Conservation (phyloP, 2,888 invertebrate genomes). For the Drosophila setosimentum region DNA sequence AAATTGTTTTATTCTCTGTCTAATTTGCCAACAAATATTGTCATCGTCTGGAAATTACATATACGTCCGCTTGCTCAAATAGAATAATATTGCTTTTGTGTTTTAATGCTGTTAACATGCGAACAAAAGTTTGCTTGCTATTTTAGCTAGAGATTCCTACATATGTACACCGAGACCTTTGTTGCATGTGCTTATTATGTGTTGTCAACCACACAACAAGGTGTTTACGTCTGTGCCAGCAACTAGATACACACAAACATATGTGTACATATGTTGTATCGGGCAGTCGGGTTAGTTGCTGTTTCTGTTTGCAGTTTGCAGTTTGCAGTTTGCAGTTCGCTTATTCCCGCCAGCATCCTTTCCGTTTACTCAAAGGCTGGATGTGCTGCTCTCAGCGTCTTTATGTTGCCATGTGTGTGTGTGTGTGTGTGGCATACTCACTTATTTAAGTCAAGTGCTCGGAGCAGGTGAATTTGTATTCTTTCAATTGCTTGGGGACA, state of each 20-base stretch:
- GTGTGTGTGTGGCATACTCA: neutral
- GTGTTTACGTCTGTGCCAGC: conserved; percentile 12
- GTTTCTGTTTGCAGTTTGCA: neutral
- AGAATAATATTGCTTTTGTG: neutral
- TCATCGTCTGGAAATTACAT: conserved; percentile 3
- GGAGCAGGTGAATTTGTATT: conserved; percentile 55
- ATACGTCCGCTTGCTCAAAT: conserved; percentile 5
- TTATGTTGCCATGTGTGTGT: neutral
- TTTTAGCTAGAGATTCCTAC: conserved; percentile 4
- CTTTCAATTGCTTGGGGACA: conserved; percentile 39
- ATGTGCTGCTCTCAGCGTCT: neutral
- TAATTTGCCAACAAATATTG: conserved; percentile 12
- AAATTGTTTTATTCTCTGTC: neutral
- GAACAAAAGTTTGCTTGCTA: conserved; percentile 3
- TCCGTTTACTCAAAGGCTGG: conserved; percentile 9
- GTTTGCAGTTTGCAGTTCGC: neutral
- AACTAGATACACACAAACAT: neutral
- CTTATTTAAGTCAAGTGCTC: conserved; percentile 36
- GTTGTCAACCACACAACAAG: conserved; percentile 14
- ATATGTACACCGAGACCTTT: neutral
- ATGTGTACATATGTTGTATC: neutral
- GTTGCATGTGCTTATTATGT: neutral
- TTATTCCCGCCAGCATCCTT: conserved; percentile 11
- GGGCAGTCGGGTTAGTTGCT: conserved; percentile 4
- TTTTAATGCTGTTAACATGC: conserved; percentile 4